Percentiles rank a stretch among this genome's conserved stretches.
These are phyloP conservation scores for Eulemur mongoz DNA, from an alignment of 2,797 vertebrate species.

Conservation along the genomic window DNA sequence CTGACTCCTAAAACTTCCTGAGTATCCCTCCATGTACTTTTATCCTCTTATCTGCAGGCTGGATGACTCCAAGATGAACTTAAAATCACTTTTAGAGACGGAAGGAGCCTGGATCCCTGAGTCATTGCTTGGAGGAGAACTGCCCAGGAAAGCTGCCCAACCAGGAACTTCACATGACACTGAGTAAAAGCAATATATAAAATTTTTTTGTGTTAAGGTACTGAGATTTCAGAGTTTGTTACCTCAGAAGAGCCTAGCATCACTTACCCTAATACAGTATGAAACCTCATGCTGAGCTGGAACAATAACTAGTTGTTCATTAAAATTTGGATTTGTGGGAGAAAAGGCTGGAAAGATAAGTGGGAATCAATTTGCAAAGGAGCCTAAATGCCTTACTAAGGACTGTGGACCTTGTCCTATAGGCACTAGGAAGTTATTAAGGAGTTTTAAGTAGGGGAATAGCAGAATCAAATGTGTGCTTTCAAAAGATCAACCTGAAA, in stretches of 20 bases:
- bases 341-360: neutral
- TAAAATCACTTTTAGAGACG: neutral
- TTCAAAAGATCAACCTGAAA: slow-evolving; percentile 9
- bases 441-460: neutral
- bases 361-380: slow-evolving; percentile 21
- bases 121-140: neutral
- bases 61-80: neutral
- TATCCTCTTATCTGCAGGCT: neutral
- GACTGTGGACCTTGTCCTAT: neutral
- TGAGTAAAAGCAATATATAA: neutral
- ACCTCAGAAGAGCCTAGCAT: neutral
- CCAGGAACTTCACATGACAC: neutral
- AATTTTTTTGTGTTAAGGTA: neutral
- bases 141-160: neutral
- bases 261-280: neutral
- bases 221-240: neutral
- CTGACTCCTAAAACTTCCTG: neutral
- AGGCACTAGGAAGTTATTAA: neutral
- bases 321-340: neutral
- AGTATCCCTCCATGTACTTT: neutral
- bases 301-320: neutral
- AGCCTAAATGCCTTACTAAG: neutral
- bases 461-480: slow-evolving; percentile 5
- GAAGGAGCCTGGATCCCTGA: neutral
- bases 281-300: neutral